These are phyloP conservation scores for Lacerta agilis DNA, from an alignment of 2,797 vertebrate species.

Conservation along the genomic window DNA sequence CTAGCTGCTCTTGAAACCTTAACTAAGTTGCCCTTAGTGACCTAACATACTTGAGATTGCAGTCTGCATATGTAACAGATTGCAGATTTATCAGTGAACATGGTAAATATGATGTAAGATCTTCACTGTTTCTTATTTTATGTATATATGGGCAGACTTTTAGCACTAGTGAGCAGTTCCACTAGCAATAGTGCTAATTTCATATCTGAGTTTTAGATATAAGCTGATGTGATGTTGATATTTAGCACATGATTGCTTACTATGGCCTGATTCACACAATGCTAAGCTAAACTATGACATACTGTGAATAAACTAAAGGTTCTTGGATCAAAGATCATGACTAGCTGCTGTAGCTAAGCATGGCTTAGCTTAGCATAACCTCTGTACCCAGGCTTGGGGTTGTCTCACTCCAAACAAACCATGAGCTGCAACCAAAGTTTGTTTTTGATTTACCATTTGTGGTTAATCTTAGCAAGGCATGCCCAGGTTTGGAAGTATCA, in stretches of 20 bases:
- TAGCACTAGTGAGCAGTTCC: neutral
- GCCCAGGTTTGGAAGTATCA: too few species aligned
- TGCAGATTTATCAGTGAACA: neutral
- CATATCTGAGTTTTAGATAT: neutral
- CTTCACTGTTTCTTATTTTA: neutral
- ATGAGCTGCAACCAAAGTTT: too few species aligned
- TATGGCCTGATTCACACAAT: neutral
- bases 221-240: neutral
- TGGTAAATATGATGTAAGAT: neutral
- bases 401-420: too few species aligned
- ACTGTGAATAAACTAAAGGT: too few species aligned
- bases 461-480: too few species aligned
- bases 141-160: too few species aligned
- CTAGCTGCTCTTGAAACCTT: neutral
- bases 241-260: neutral
- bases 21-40: neutral
- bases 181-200: neutral
- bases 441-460: too few species aligned
- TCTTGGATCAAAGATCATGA: too few species aligned
- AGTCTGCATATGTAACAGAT: neutral
- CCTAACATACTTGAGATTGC: neutral
- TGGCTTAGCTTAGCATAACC: too few species aligned
- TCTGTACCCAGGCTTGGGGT: too few species aligned
- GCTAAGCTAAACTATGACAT: too few species aligned
- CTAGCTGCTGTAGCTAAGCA: too few species aligned